phyloP scores from a whole-genome alignment of 2,888 invertebrate species.

The Abrostola triplasia region DNA sequence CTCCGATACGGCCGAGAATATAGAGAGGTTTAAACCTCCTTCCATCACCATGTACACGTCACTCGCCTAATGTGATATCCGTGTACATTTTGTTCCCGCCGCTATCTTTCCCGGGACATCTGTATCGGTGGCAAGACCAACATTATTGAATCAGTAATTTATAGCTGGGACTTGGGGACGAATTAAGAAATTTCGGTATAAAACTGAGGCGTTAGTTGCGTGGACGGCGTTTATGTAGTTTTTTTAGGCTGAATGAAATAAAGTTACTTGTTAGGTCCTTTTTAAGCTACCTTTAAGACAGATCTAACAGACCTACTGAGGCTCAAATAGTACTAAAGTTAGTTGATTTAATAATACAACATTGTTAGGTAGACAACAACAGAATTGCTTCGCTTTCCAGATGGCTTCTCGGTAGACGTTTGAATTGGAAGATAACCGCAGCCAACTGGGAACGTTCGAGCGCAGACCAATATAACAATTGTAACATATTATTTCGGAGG shows the following conservation, averaged over 20 bases:
- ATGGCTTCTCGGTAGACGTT: too few relatives aligned
- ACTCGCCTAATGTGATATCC: constrained; percentile 85
- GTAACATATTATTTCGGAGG: too few relatives aligned
- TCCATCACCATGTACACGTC: constrained; percentile 65
- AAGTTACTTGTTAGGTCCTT: constrained; percentile 14
- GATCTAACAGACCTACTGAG: background rate
- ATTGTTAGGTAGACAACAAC: too few relatives aligned
- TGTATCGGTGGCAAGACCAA: constrained; percentile 85
- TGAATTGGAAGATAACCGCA: too few relatives aligned
- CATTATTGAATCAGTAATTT: constrained; percentile 84
- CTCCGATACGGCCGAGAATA: constrained; percentile 54
- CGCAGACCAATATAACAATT: too few relatives aligned
- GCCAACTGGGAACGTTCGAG: too few relatives aligned
- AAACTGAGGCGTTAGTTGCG: constrained; percentile 53
- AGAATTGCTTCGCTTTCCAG: too few relatives aligned
- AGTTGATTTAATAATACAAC: too few relatives aligned
- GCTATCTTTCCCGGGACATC: constrained; percentile 84
- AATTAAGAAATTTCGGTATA: constrained; percentile 74
- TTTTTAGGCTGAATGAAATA: constrained; percentile 26
- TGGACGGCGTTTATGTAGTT: constrained; percentile 13
- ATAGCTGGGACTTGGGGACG: constrained; percentile 75
- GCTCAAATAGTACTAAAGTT: too few relatives aligned
- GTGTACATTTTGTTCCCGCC: constrained; percentile 83
- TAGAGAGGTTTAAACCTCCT: constrained; percentile 52
- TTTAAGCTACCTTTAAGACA: constrained; percentile 9